Evolutionary conservation across 2,797 vertebrate species (phyloP).

Genomic region (Xiphophorus birchmanni): DNA sequence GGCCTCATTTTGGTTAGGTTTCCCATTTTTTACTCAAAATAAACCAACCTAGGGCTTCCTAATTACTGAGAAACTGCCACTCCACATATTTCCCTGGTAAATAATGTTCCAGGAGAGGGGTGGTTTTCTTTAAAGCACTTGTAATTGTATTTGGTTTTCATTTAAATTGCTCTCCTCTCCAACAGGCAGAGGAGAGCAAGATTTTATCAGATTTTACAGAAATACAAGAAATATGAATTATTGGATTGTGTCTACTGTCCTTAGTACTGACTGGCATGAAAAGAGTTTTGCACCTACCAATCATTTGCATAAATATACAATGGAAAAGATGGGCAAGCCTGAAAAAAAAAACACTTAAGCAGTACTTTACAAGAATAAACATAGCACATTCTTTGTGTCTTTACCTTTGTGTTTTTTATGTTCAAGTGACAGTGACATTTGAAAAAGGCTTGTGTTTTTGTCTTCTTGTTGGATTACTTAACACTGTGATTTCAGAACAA

Average conservation of each 20-base stretch:
- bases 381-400: background rate
- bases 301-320: conserved; percentile 1
- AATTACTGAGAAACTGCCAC: background rate
- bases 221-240: background rate
- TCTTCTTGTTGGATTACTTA: background rate
- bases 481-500: conserved; percentile 1
- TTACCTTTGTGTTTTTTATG: background rate
- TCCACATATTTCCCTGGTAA: background rate
- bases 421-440: conserved; percentile 3
- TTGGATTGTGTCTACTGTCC: background rate
- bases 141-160: background rate
- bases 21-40: background rate
- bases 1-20: background rate
- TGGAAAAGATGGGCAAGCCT: background rate
- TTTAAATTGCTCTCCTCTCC: background rate
- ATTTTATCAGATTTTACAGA: background rate
- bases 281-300: background rate
- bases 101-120: background rate
- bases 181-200: too few species aligned
- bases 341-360: background rate
- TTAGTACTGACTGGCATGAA: background rate
- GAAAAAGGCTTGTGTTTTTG: background rate
- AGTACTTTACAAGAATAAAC: background rate
- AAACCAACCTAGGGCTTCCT: background rate
- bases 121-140: background rate